Conservation (phyloP, 2,797 vertebrate species). For the Parauchenoglanis ngamensis region DNA sequence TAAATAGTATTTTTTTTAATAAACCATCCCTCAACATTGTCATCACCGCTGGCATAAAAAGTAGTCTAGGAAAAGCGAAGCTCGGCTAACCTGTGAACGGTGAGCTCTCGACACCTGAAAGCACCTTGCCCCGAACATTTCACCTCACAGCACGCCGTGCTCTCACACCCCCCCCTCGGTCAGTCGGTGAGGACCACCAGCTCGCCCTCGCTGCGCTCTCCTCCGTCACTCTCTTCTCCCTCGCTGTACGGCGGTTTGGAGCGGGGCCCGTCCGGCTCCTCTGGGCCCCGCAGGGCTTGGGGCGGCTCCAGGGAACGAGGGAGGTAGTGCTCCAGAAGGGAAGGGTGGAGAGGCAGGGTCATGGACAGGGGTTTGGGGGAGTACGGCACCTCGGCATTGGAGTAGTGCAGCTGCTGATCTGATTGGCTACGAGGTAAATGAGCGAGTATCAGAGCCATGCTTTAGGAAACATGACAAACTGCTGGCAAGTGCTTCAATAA, state of each 20-base stretch:
- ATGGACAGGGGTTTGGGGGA: slow-evolving; percentile 69
- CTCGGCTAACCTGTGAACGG: slow-evolving; percentile 1
- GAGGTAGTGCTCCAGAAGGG: slow-evolving; percentile 85
- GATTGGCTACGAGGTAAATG: slow-evolving; percentile 70
- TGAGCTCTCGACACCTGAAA: slow-evolving; percentile 3
- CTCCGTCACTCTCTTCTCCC: slow-evolving; percentile 87
- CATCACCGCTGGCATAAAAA: neutral
- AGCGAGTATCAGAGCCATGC: neutral
- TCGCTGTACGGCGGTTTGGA: slow-evolving; percentile 84
- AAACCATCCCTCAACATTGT: neutral
- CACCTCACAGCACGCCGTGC: slow-evolving; percentile 11
- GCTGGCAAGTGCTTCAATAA: neutral
- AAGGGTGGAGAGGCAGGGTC: slow-evolving; percentile 81
- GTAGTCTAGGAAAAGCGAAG: slow-evolving; percentile 9
- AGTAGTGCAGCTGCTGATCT: slow-evolving; percentile 76
- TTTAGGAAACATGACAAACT: neutral
- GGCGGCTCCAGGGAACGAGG: slow-evolving; percentile 77
- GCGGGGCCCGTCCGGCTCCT: slow-evolving; percentile 56
- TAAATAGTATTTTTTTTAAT: neutral
- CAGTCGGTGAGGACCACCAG: slow-evolving; percentile 94
- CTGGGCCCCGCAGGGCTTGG: slow-evolving; percentile 66
- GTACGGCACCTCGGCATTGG: slow-evolving; percentile 70
- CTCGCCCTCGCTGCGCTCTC: slow-evolving; percentile 91
- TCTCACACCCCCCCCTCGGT: slow-evolving; percentile 38
- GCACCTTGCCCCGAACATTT: slow-evolving; percentile 8